These are phyloP conservation scores for Albula glossodonta DNA, from an alignment of 2,113 vertebrate species.

Conservation along the genomic window DNA sequence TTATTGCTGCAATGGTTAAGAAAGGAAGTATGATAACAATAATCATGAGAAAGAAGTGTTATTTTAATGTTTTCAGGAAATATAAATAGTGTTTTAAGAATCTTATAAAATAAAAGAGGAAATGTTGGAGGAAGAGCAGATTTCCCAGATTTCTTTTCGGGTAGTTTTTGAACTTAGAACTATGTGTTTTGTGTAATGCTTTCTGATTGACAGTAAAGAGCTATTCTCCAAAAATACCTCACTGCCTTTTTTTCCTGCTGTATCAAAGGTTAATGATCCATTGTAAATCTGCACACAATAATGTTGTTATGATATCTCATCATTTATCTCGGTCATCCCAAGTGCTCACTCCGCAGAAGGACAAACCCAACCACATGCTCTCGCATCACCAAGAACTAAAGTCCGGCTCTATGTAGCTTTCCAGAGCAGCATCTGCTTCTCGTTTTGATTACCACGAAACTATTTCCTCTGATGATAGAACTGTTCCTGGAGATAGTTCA, in stretches of 20 bases:
- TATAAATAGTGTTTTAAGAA: not conserved
- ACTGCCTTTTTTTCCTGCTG: not conserved
- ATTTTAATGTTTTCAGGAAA: not conserved
- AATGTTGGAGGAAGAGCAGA: not conserved
- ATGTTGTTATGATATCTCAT: not conserved
- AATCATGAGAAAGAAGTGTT: not conserved
- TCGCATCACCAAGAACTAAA: not conserved
- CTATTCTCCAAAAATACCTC: not conserved
- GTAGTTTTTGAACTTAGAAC: too few relatives aligned
- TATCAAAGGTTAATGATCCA: not conserved
- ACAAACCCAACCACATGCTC: not conserved
- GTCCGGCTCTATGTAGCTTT: not conserved
- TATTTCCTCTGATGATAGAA: not conserved
- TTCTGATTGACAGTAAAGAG: not conserved
- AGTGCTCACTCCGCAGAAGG: too few relatives aligned
- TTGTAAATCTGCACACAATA: not conserved
- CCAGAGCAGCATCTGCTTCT: conserved; percentile 20
- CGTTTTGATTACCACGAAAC: conserved; percentile 2
- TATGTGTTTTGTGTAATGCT: too few relatives aligned
- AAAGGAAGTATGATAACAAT: not conserved
- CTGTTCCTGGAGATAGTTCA: not conserved
- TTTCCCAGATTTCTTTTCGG: too few relatives aligned
- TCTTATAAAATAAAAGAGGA: not conserved
- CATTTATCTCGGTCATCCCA: not conserved
- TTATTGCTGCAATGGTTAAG: not conserved